phyloP scores from a whole-genome alignment of 2,888 invertebrate genomes.

The Noctua pronuba region DNA sequence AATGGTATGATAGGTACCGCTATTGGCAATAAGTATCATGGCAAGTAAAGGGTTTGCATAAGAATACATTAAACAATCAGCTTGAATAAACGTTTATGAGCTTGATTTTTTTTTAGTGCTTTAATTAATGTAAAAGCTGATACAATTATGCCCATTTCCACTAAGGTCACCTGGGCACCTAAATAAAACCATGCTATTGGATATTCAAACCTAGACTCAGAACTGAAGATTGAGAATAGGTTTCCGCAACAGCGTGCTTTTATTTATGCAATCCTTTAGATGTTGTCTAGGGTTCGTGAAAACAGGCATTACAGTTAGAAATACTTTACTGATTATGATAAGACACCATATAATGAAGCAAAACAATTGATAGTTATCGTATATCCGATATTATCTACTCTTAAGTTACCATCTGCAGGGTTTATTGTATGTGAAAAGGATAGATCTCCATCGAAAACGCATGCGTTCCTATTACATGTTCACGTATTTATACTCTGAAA shows the following conservation, averaged over 20 bases:
- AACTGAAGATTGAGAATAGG: not conserved
- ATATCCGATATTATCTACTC: conserved; percentile 13
- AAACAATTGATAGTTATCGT: conserved; percentile 6
- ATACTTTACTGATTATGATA: conserved; percentile 15
- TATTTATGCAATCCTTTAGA: not conserved
- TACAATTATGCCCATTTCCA: not conserved
- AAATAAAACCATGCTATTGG: not conserved
- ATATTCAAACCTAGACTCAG: not conserved
- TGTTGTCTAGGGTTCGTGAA: not conserved
- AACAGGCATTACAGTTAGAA: conserved; percentile 13
- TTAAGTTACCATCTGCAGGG: conserved; percentile 14
- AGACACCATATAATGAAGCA: conserved; percentile 9
- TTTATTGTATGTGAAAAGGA: conserved; percentile 29
- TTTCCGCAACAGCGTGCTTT: not conserved
- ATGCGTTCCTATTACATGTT: conserved; percentile 31
- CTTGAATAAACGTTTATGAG: conserved; percentile 8
- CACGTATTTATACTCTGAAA: conserved; percentile 53
- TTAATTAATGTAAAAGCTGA: not conserved
- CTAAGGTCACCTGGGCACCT: not conserved
- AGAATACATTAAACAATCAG: conserved; percentile 42
- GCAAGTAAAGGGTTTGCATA: conserved; percentile 60
- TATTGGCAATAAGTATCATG: conserved; percentile 66
- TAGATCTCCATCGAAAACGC: conserved; percentile 34
- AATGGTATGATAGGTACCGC: conserved; percentile 66
- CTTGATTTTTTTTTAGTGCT: conserved; percentile 1